A percentile compares a stretch with the other conserved stretches of the same genome.
phyloP scores from a whole-genome alignment of 23 tunicate species.

The Aplidium turbinatum region DNA sequence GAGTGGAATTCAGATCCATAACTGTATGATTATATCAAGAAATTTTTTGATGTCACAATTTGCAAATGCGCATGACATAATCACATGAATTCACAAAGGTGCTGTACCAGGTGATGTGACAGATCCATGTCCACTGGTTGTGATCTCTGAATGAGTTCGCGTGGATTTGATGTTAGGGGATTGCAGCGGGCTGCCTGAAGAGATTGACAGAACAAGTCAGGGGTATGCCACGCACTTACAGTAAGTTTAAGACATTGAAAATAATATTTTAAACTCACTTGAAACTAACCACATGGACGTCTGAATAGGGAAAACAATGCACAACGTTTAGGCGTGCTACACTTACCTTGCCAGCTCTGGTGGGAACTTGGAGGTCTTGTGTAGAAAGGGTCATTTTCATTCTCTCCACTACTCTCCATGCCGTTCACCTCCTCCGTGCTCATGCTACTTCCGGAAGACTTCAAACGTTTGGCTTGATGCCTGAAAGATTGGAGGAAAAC shows the following conservation, averaged over 20 bases:
- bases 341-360: conserved; percentile 78
- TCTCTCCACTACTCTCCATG: conserved; percentile 84
- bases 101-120: conserved; percentile 58
- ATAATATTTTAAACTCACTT: too few species aligned
- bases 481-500: conserved; percentile 41
- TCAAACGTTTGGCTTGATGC: conserved; percentile 76
- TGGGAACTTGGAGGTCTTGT: conserved; percentile 71
- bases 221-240: too few species aligned
- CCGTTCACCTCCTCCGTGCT: conserved; percentile 89
- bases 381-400: conserved; percentile 75
- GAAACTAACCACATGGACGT: too few species aligned
- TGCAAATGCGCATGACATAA: too few species aligned
- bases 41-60: too few species aligned
- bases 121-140: conserved; percentile 44
- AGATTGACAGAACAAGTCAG: not conserved
- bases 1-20: too few species aligned
- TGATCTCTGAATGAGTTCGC: conserved; percentile 50
- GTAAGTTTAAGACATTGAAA: too few species aligned
- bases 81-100: too few species aligned
- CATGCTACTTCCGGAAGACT: conserved; percentile 92
- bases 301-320: too few species aligned
- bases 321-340: too few species aligned
- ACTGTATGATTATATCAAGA: too few species aligned
- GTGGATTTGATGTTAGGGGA: conserved; percentile 58
- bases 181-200: conserved; percentile 77